These are phyloP conservation scores for Ctenomys sociabilis DNA, from an alignment of 2,113 vertebrate species.

Conservation along the genomic window DNA sequence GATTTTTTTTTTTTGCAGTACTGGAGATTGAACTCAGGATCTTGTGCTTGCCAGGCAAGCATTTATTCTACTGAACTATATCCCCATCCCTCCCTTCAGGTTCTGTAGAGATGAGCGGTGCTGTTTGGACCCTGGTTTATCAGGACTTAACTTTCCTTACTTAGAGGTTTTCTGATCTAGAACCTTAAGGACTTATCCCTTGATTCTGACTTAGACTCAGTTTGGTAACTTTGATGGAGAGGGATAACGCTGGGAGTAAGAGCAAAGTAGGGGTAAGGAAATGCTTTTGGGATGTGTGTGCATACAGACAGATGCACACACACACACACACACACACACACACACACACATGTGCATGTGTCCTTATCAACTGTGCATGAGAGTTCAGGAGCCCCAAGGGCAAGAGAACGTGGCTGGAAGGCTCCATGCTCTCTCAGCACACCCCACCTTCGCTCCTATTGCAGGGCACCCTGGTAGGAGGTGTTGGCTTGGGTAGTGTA, in stretches of 20 bases:
- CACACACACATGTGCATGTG: rapidly evolving
- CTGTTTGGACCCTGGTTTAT: neutral
- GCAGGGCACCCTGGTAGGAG: neutral
- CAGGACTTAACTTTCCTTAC: neutral
- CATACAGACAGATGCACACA: too few relatives aligned
- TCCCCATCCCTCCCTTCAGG: neutral
- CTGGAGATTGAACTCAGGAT: too few relatives aligned
- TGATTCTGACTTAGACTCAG: neutral
- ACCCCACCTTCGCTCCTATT: neutral
- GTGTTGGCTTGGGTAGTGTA: neutral
- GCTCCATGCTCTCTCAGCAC: neutral
- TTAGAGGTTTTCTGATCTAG: neutral
- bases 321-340: rapidly evolving
- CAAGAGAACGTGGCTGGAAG: neutral
- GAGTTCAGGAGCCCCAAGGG: neutral
- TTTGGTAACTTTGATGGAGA: neutral
- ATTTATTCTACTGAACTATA: too few relatives aligned
- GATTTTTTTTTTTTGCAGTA: too few relatives aligned
- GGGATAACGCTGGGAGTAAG: neutral
- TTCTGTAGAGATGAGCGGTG: neutral
- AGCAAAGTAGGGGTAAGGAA: neutral
- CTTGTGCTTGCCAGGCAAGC: too few relatives aligned
- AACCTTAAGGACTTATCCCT: neutral
- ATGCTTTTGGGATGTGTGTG: neutral
- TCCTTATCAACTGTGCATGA: neutral